Base-by-base conservation (phyloP, 2,113 vertebrate species). In the Holacanthus passer region DNA sequence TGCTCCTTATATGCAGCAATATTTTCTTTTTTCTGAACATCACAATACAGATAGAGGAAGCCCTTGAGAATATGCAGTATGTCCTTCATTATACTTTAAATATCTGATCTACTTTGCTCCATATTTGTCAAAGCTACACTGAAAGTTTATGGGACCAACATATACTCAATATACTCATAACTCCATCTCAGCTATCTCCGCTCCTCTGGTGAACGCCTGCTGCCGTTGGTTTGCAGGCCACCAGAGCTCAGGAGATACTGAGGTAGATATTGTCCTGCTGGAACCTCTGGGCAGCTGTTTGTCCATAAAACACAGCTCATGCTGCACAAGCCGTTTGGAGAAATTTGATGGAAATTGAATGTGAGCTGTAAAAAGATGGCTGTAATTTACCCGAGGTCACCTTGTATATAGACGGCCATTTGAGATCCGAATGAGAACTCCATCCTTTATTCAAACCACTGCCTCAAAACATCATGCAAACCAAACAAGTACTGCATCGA, bases 221-320 rank as follows among this genome's bases (percentile, higher is more conserved):
- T 78, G 64, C 63, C 48, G 52, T 39, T 70, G 20, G n/a, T 86
- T 81, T 77, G 47, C 47, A 50, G 45, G 78, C 7, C 47, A 63
- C 73, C 62, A 43, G 29, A 73, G 62, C 11, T 16, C 52, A 66
- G 31, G 45, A 48, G 45, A 62, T 56, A 55, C 39, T 27, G 68
- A 50, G 31, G 63, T 50, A 82, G 55, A 79, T 71, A 83, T 83
- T 87, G 66, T 37, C 39, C 55, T 43, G 37, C 22, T 68, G 66
- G 47, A 71, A 52, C 73, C 81, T 60, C 48, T 7, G 62, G 68
- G 9, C 37, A 55, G 17, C 32, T 77, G 72, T 74, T 82, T 78
- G 43, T 77, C 60, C 52, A 65, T 59, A 78, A 84, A 68, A 48
- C 52, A 64, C 56, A 74, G 55, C 41, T 70, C 9, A 47, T 68